These are phyloP conservation scores for Empidonax alnorum DNA, from an alignment of 2,113 vertebrate species.

Conservation along the genomic window DNA sequence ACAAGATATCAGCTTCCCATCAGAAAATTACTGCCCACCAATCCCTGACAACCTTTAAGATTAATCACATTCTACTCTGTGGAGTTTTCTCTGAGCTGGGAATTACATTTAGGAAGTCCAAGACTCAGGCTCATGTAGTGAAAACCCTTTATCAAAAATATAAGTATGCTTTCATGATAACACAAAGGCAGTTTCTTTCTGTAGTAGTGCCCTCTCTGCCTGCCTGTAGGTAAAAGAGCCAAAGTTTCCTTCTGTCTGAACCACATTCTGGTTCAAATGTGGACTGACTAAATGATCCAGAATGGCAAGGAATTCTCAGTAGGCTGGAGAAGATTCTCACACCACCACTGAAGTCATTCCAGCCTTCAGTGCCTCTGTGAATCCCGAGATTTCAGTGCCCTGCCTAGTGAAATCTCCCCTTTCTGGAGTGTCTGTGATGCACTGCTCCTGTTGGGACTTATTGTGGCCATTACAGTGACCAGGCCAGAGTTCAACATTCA, in stretches of 20 bases:
- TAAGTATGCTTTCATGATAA: background rate
- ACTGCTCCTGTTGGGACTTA: background rate
- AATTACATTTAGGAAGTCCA: background rate
- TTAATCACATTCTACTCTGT: background rate
- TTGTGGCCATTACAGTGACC: background rate
- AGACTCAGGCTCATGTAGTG: background rate
- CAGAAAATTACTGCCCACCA: background rate
- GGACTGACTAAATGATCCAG: background rate
- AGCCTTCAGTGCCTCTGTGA: background rate
- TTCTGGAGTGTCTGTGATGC: background rate
- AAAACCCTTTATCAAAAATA: background rate
- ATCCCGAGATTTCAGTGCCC: background rate
- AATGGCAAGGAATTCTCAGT: background rate
- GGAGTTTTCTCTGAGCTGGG: background rate
- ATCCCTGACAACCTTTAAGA: background rate
- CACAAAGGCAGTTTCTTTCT: background rate
- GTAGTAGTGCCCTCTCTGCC: background rate
- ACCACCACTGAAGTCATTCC: background rate
- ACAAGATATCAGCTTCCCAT: background rate
- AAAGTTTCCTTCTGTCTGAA: background rate
- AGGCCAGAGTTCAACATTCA: background rate
- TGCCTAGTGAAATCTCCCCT: background rate
- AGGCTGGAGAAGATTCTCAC: background rate
- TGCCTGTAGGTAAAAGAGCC: background rate
- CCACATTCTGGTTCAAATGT: background rate